Evolutionary conservation across 2,797 vertebrate genomes (phyloP), one percentile per base, ranked within the genome.

Genomic region (Chlorospingus semifuscus): DNA sequence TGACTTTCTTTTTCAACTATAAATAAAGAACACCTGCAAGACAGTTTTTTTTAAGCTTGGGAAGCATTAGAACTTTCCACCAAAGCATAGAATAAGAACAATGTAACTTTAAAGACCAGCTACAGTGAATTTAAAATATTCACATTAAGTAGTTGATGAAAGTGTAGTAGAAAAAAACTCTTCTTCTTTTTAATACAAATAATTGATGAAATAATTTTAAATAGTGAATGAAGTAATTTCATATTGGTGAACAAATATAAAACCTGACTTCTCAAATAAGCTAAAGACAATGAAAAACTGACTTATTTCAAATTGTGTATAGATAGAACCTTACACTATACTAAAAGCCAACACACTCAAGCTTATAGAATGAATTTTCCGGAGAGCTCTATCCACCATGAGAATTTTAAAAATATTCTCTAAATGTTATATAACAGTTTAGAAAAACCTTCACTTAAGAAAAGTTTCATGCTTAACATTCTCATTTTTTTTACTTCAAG

Each of bases 31-130:
- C 42, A 55, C 9, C 15, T 14, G 9, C 21, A 41, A 50, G 66
- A 9, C 4, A 12, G 0, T 0, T 46, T 42, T 42, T 55, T 68
- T 30, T 21, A 41, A 27, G 12, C 2, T 65, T 77, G 6, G 15
- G 22, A 81, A 66, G 4, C 2, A 42, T 24, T 53, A 42, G 4
- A 4, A 18, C 13, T 52, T 76, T 34, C 12, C 14, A 9, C 65
- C 10, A 46, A 19, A 79, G n/a, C 4, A 23, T 1, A n/a, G 11
- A 64, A 7, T 60, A 81, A 61, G 11, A 55, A 27, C 21, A 44
- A 36, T 27, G 4, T 41, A 75, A 66, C 8, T 56, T 74, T 21
- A 59, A 13, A 55, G 37, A 61, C 8, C 8, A 55, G 14, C 20
- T 56, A 11, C 2, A 78, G 3, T 47, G 22, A 59, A 84, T 50